Evolutionary conservation across 2,888 invertebrate species (phyloP).

Genomic region (Fabriciana adippe): DNA sequence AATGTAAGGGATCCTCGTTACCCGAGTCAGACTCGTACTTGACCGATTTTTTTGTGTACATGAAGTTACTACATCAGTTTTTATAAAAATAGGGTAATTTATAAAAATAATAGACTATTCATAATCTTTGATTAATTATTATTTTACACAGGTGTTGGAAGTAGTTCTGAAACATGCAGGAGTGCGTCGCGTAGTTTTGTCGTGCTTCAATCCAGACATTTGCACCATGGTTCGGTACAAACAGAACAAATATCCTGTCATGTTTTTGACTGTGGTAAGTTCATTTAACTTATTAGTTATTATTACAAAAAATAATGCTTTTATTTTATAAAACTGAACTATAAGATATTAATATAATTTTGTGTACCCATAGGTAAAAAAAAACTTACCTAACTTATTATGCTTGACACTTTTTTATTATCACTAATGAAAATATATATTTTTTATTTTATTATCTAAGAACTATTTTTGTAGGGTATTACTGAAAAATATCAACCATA

Average conservation of each 20-base stretch:
- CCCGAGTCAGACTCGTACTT: too few relatives aligned
- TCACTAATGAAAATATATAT: neutral
- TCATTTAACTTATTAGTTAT: constrained; percentile 13
- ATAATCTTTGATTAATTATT: neutral
- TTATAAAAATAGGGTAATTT: neutral
- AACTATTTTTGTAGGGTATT: constrained; percentile 55
- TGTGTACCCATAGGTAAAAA: too few relatives aligned
- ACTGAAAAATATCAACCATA: constrained; percentile 87
- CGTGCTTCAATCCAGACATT: constrained; percentile 97
- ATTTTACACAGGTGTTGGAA: constrained; percentile 84
- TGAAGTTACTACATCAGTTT: too few relatives aligned
- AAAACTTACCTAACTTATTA: too few relatives aligned
- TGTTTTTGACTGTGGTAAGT: constrained; percentile 92
- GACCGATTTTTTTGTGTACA: too few relatives aligned
- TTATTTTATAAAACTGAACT: too few relatives aligned
- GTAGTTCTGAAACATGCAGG: constrained; percentile 91
- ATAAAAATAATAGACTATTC: neutral
- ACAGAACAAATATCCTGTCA: constrained; percentile 98
- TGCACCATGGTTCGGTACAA: constrained; percentile 96
- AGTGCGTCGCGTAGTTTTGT: constrained; percentile 93
- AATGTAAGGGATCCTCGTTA: too few relatives aligned
- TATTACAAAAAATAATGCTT: too few relatives aligned
- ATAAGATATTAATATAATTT: too few relatives aligned
- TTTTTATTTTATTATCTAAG: constrained; percentile 2
- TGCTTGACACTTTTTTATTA: too few relatives aligned